Evolutionary conservation across 35 echinoderm and acorn worm genomes (phyloP).

Genomic region (Diadema setosum): DNA sequence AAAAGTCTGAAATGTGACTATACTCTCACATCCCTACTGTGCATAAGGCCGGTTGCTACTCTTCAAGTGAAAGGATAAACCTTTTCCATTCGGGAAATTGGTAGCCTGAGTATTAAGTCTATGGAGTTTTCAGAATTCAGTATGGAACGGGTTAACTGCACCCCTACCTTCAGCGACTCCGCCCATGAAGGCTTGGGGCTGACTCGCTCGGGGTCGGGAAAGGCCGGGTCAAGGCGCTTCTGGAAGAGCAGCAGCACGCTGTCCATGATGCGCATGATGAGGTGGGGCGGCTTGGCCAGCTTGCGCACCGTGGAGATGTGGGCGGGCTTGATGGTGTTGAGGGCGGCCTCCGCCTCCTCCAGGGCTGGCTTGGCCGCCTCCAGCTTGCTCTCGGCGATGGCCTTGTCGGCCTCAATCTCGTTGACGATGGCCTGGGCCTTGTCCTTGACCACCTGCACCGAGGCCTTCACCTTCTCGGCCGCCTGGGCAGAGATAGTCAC

Average conservation of each 20-base stretch:
- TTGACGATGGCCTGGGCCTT: constrained; percentile 95
- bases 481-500: constrained; percentile 95
- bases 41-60: no score
- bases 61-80: no score
- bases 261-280: constrained; percentile 99
- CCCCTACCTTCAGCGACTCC: constrained; percentile 92
- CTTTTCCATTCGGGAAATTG: no score
- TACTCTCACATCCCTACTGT: no score
- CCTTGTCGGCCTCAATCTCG: constrained; percentile 92
- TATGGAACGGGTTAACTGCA: no score
- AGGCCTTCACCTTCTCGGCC: constrained; percentile 89
- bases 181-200: constrained; percentile 87
- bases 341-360: constrained; percentile 83
- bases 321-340: constrained; percentile 94
- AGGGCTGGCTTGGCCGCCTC: constrained; percentile 94
- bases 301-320: constrained; percentile 98
- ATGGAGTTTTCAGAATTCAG: no score
- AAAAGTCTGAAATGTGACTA: no score
- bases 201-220: constrained; percentile 77
- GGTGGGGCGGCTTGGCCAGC: constrained; percentile 94
- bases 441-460: constrained; percentile 94
- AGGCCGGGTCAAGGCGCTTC: constrained; percentile 42
- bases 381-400: constrained; percentile 71
- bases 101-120: no score
- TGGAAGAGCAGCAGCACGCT: constrained; percentile 84